Evolutionary conservation across 2,888 invertebrate genomes (phyloP).

Genomic region (Flexamia atlantica): DNA sequence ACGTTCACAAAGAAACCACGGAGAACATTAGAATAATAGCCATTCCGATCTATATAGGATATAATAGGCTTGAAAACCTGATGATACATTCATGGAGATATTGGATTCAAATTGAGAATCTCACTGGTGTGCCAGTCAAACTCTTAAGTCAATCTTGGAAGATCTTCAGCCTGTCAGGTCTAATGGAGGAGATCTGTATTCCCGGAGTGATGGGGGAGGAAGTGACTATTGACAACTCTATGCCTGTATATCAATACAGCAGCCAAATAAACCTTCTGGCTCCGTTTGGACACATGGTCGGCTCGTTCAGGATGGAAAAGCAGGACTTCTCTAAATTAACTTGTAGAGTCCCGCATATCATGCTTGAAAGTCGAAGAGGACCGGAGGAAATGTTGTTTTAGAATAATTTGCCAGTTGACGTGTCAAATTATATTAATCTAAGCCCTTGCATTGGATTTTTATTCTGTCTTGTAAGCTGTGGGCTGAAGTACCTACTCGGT

Average conservation of each 20-base stretch:
- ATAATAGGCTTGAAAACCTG: background rate
- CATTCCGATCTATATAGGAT: constrained; percentile 8
- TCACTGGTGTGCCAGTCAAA: background rate
- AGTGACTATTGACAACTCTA: background rate
- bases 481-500: no score
- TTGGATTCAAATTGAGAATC: constrained; percentile 1
- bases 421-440: no score
- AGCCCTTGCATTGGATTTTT: no score
- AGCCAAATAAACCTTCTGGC: background rate
- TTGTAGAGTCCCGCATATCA: background rate
- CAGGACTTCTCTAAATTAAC: background rate
- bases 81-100: constrained; percentile 23
- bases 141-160: background rate
- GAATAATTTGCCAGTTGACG: no score
- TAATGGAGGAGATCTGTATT: background rate
- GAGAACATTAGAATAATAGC: constrained; percentile 15
- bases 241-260: constrained; percentile 6
- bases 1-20: constrained; percentile 26
- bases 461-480: no score
- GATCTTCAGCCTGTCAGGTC: background rate
- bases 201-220: constrained; percentile 31
- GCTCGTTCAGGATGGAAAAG: constrained; percentile 9
- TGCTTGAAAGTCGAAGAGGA: constrained; percentile 24
- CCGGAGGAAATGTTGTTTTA: background rate
- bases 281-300: constrained; percentile 8